Evolutionary conservation across 2,888 invertebrate genomes (phyloP).

Genomic region (Diaprepes abbreviatus): DNA sequence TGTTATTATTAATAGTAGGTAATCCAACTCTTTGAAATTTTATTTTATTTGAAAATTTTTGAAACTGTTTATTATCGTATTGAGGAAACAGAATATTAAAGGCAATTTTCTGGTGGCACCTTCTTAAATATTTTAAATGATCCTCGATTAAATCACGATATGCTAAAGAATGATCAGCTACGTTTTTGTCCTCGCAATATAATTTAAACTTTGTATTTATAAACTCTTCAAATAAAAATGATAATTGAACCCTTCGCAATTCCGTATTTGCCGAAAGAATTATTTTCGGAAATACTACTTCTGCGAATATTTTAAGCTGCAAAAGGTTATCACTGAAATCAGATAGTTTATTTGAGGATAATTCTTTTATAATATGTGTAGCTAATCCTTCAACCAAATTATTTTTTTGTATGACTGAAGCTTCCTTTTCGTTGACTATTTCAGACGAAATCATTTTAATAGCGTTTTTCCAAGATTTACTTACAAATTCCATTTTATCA

Average conservation of each 20-base stretch:
- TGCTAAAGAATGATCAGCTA: neutral
- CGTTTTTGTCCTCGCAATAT: neutral
- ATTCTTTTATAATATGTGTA: neutral
- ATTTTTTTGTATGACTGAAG: too few relatives aligned
- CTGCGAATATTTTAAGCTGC: conserved; percentile 33
- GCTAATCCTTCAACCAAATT: too few relatives aligned
- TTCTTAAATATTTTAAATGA: neutral
- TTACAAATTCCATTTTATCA: conserved; percentile 15
- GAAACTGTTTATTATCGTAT: too few relatives aligned
- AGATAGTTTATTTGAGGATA: neutral
- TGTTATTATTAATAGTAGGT: neutral
- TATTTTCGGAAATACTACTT: conserved; percentile 26
- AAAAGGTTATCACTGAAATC: conserved; percentile 34
- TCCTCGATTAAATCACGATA: neutral
- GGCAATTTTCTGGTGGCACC: neutral
- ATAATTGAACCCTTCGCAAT: neutral
- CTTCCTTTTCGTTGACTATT: too few relatives aligned
- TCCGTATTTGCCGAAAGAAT: neutral
- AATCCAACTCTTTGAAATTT: neutral
- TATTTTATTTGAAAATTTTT: neutral
- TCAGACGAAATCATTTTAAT: neutral
- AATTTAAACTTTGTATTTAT: neutral
- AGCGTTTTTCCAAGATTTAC: conserved; percentile 24
- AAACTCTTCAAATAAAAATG: neutral
- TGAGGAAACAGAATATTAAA: neutral